A percentile compares a stretch with the other conserved stretches of the same genome.
Evolutionary conservation across 2,113 vertebrate genomes (phyloP).

Genomic region (Heterotis niloticus): DNA sequence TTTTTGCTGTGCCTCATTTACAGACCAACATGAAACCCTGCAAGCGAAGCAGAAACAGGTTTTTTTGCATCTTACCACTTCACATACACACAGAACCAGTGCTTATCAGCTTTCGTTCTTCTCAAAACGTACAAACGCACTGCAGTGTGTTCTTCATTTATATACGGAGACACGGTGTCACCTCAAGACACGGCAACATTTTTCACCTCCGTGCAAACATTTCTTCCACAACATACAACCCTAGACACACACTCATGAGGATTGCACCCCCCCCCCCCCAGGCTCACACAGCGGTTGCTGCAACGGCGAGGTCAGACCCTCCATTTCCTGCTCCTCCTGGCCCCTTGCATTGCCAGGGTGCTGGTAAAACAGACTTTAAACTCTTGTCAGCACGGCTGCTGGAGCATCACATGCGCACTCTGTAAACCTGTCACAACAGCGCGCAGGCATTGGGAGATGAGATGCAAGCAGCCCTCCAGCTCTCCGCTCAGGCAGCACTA

Average conservation of each 20-base stretch:
- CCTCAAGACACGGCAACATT: not conserved
- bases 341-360: slow-evolving; percentile 72
- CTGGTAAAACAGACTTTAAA: slow-evolving; percentile 82
- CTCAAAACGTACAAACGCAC: too few species aligned
- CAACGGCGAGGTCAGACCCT: slow-evolving; percentile 65
- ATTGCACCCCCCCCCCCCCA: not conserved
- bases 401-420: slow-evolving; percentile 78
- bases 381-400: slow-evolving; percentile 76
- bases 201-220: too few species aligned
- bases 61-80: too few species aligned
- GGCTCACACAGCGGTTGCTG: not conserved
- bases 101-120: too few species aligned
- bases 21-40: too few species aligned
- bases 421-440: slow-evolving; percentile 84
- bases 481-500: slow-evolving; percentile 82
- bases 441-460: slow-evolving; percentile 71
- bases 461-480: slow-evolving; percentile 64
- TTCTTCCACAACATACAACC: too few species aligned
- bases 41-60: too few species aligned
- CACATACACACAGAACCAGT: too few species aligned
- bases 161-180: not conserved
- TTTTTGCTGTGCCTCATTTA: too few species aligned
- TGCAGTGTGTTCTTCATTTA: too few species aligned
- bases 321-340: slow-evolving; percentile 65
- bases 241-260: too few species aligned